phyloP scores from a whole-genome alignment of 1,140 invertebrate genomes.

The Drosophila willistoni region DNA sequence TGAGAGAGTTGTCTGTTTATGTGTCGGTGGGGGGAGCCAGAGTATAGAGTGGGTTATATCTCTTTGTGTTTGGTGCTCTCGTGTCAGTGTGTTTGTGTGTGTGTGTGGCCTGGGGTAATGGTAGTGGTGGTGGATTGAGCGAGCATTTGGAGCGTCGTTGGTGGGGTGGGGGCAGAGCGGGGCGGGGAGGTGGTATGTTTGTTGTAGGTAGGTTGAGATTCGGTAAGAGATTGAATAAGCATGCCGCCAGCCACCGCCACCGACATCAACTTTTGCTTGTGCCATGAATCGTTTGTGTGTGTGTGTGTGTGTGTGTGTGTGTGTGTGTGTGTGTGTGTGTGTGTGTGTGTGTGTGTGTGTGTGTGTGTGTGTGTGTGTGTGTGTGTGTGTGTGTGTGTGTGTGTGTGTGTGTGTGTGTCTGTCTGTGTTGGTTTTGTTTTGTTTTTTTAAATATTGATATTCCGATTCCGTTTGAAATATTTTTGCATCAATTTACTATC shows the following conservation, averaged over 20 bases:
- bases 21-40: not conserved
- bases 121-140: too few relatives aligned
- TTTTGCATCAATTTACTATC: not conserved
- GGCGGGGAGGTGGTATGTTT: not conserved
- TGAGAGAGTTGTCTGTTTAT: not conserved
- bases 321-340: conserved; percentile 23
- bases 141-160: too few relatives aligned
- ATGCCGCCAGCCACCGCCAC: conserved; percentile 2
- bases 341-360: conserved; percentile 21
- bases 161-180: too few relatives aligned
- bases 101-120: not conserved
- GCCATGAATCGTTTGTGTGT: conserved; percentile 15
- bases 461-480: not conserved
- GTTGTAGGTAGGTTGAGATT: conserved; percentile 32
- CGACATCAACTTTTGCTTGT: conserved; percentile 9
- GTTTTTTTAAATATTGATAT: not conserved
- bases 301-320: conserved; percentile 24
- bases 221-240: conserved; percentile 58
- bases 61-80: not conserved
- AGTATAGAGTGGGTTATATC: not conserved
- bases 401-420: conserved; percentile 26
- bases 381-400: conserved; percentile 29
- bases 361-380: conserved; percentile 33
- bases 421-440: too few relatives aligned
- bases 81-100: not conserved